These are phyloP conservation scores for Microtus obscurus DNA, from an alignment of 2,797 vertebrate genomes.

Conservation along the genomic window DNA sequence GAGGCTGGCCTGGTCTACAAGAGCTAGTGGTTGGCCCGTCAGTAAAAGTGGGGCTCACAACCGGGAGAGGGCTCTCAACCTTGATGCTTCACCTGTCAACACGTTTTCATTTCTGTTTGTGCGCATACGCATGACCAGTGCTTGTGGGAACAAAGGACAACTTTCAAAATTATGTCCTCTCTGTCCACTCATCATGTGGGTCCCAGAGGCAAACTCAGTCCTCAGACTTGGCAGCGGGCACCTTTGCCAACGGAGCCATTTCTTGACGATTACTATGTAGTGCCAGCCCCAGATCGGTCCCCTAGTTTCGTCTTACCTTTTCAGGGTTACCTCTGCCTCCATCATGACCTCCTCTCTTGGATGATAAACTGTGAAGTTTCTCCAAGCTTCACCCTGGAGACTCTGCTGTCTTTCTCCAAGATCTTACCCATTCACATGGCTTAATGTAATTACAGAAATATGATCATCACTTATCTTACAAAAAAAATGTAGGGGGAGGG, in stretches of 20 bases:
- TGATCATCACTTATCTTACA: neutral
- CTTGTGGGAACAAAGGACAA: neutral
- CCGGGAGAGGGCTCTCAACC: neutral
- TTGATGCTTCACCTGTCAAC: neutral
- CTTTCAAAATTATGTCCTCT: neutral
- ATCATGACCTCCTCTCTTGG: slow-evolving; percentile 55
- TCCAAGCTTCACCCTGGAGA: slow-evolving; percentile 59
- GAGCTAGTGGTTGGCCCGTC: too few species aligned
- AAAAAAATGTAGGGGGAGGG: too few species aligned
- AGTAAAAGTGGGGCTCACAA: neutral
- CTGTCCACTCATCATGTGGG: neutral
- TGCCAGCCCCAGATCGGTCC: neutral
- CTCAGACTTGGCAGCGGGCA: neutral
- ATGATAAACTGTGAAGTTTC: slow-evolving; percentile 57
- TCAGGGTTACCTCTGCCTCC: slow-evolving; percentile 72
- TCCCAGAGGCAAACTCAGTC: neutral
- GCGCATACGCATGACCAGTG: neutral
- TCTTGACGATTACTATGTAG: neutral
- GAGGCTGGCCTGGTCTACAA: too few species aligned
- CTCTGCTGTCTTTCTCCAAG: slow-evolving; percentile 63
- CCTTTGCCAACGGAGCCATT: neutral
- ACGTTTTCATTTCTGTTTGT: too few species aligned
- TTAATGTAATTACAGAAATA: slow-evolving; percentile 66
- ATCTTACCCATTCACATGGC: slow-evolving; percentile 60
- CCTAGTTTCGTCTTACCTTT: slow-evolving; percentile 66